Conservation (phyloP, 2,113 vertebrate genomes). For the Saccopteryx leptura region DNA sequence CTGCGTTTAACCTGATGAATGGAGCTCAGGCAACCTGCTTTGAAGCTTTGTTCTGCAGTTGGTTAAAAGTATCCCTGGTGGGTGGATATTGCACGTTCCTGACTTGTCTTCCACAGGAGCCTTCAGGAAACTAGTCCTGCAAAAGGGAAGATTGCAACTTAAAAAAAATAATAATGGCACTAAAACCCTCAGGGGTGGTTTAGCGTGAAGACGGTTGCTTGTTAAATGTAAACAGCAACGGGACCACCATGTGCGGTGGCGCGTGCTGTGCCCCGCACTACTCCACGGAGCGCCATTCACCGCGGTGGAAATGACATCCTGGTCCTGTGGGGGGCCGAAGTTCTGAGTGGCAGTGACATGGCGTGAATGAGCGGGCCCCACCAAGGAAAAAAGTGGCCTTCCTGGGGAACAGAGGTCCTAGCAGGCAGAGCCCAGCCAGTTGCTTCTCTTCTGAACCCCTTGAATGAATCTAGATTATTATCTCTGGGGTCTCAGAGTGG, state of each 20-base stretch:
- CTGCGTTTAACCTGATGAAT: slow-evolving; percentile 86
- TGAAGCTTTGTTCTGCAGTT: slow-evolving; percentile 84
- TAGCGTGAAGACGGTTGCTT: not conserved
- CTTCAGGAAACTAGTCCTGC: slow-evolving; percentile 70
- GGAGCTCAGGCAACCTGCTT: slow-evolving; percentile 85
- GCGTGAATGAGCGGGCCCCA: slow-evolving; percentile 45
- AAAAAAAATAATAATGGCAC: not conserved
- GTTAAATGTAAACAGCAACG: not conserved
- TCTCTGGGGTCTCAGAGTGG: not conserved
- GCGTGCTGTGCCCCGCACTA: not conserved
- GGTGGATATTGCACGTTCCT: slow-evolving; percentile 77
- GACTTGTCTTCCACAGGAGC: slow-evolving; percentile 67
- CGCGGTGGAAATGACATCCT: too few relatives aligned
- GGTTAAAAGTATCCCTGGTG: slow-evolving; percentile 62
- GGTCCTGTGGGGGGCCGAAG: fast-evolving
- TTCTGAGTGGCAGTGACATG: not conserved
- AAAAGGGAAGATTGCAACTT: not conserved
- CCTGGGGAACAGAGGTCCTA: slow-evolving; percentile 22
- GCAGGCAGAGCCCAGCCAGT: not conserved
- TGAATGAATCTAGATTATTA: not conserved
- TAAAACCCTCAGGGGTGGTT: not conserved
- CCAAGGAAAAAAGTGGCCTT: slow-evolving; percentile 65
- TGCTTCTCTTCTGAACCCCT: not conserved
- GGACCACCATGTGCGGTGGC: not conserved
- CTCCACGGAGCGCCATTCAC: not conserved